These are phyloP conservation scores for Polypterus senegalus DNA, from an alignment of 2,113 vertebrate genomes.

Conservation along the genomic window DNA sequence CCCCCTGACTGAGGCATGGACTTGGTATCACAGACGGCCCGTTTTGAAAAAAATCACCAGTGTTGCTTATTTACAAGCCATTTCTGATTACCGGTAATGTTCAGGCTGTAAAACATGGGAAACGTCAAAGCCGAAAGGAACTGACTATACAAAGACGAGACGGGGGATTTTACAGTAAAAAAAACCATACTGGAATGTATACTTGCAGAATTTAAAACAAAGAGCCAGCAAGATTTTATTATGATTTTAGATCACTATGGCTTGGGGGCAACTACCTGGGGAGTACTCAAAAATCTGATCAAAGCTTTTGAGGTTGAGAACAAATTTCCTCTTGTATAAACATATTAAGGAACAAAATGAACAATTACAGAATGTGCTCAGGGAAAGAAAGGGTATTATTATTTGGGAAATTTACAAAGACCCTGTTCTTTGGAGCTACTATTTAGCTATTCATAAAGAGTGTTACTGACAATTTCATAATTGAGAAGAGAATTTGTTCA, in stretches of 20 bases:
- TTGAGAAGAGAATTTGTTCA: too few relatives aligned
- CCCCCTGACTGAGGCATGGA: constrained; percentile 32
- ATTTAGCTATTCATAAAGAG: too few relatives aligned
- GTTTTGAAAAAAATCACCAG: constrained; percentile 51
- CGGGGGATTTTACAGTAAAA: neutral
- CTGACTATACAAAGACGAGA: constrained; percentile 7
- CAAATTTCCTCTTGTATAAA: neutral
- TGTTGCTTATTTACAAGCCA: constrained; percentile 76
- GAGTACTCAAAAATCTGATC: constrained; percentile 10
- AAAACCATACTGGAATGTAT: too few relatives aligned
- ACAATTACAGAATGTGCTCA: too few relatives aligned
- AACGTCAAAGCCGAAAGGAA: constrained; percentile 29
- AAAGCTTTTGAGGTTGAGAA: constrained; percentile 19
- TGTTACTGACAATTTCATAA: too few relatives aligned
- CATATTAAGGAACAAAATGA: neutral
- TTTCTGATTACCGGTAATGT: constrained; percentile 63
- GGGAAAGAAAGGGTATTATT: too few relatives aligned
- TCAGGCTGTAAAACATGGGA: constrained; percentile 48
- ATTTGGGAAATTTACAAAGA: too few relatives aligned
- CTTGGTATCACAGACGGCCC: constrained; percentile 34
- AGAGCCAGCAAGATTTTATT: too few relatives aligned
- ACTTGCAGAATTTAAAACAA: too few relatives aligned
- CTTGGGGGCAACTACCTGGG: too few relatives aligned
- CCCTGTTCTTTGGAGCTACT: too few relatives aligned
- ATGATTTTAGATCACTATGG: too few relatives aligned